phyloP scores from a whole-genome alignment of 2,888 invertebrate genomes.

The Sarcophaga subvicina region DNA sequence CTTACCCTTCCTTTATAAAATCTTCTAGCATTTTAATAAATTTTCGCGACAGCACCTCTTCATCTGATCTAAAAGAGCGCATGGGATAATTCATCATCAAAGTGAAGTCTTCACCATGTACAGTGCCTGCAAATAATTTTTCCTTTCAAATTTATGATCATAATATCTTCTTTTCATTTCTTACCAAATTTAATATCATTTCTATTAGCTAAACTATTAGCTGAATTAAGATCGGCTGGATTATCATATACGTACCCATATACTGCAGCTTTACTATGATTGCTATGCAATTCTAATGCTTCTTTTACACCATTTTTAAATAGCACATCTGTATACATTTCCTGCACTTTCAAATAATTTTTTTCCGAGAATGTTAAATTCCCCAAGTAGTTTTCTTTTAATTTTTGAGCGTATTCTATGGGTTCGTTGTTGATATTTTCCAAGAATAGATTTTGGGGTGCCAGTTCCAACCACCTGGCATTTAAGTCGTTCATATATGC shows the following conservation, averaged over 20 bases:
- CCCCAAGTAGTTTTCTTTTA: conserved; percentile 72
- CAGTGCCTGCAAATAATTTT: conserved; percentile 71
- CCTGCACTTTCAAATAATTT: conserved; percentile 79
- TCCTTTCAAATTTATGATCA: too few relatives aligned
- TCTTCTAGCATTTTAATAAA: conserved; percentile 75
- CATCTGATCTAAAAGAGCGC: conserved; percentile 21
- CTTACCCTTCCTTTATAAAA: conserved; percentile 17
- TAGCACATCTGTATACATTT: conserved; percentile 86
- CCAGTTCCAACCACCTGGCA: conserved; percentile 82
- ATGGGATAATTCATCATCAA: conserved; percentile 71
- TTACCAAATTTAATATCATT: conserved; percentile 83
- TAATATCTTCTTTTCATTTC: conserved; percentile 60
- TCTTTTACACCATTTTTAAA: conserved; percentile 85
- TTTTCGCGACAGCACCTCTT: conserved; percentile 71
- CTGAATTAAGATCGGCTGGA: conserved; percentile 84
- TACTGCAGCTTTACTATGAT: conserved; percentile 84
- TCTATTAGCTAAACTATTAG: conserved; percentile 83
- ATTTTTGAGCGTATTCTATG: conserved; percentile 67
- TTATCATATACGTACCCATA: conserved; percentile 87
- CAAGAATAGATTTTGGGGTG: conserved; percentile 85
- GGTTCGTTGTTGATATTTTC: conserved; percentile 83
- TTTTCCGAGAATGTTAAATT: conserved; percentile 80
- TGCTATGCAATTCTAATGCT: conserved; percentile 85
- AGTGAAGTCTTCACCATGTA: conserved; percentile 76
- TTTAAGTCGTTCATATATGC: conserved; percentile 84